Evolutionary conservation across 2,113 vertebrate species (phyloP).

Genomic region (Protomyctophum bolini): DNA sequence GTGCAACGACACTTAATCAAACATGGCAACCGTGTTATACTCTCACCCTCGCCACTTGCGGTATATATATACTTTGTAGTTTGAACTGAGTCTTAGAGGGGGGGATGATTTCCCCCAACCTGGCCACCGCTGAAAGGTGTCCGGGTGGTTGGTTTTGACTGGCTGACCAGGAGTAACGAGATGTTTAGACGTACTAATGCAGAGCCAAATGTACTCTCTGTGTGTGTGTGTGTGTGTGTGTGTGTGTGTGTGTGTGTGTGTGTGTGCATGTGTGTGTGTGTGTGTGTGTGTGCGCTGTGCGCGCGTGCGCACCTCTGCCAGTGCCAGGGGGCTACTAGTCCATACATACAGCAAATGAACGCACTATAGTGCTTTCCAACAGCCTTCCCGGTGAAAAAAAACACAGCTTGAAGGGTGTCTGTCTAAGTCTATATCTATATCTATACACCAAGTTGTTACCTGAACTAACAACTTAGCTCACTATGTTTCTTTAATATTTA

Average conservation of each 20-base stretch:
- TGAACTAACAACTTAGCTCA: constrained; percentile 14
- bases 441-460: constrained; percentile 31
- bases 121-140: constrained; percentile 20
- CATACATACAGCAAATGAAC: too few species aligned
- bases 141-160: not conserved
- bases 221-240: constrained; percentile 10
- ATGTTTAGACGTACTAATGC: too few species aligned
- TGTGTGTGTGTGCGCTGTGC: not conserved
- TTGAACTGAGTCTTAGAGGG: constrained; percentile 35
- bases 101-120: not conserved
- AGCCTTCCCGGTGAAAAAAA: not conserved
- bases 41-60: not conserved
- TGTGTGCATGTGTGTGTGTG: not conserved
- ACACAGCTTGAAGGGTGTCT: not conserved
- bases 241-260: not conserved
- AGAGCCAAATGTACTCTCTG: not conserved
- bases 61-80: not conserved
- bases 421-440: constrained; percentile 30
- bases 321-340: too few species aligned
- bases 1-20: not conserved
- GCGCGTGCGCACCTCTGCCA: too few species aligned
- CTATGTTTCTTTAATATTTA: constrained; percentile 23
- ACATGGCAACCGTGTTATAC: constrained; percentile 18
- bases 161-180: too few species aligned
- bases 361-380: too few species aligned